These are phyloP conservation scores for Nysson spinosus DNA, from an alignment of 2,888 invertebrate species.

Conservation along the genomic window DNA sequence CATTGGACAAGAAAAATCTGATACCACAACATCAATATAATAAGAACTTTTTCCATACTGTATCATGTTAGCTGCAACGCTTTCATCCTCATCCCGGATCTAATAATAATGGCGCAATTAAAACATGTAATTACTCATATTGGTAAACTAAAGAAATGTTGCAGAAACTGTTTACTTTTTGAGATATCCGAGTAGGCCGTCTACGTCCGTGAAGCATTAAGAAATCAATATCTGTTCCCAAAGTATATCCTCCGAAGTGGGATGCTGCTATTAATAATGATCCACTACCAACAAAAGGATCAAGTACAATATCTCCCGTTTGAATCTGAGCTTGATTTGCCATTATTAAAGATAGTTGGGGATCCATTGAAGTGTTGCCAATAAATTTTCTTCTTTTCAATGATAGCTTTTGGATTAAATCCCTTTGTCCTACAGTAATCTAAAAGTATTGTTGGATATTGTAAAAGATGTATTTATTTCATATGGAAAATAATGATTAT, in stretches of 20 bases:
- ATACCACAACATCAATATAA: slow-evolving; percentile 93
- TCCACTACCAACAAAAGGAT: slow-evolving; percentile 96
- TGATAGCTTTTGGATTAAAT: slow-evolving; percentile 88
- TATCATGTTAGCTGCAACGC: slow-evolving; percentile 90
- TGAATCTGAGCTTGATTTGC: slow-evolving; percentile 92
- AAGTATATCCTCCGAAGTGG: slow-evolving; percentile 90
- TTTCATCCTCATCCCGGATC: slow-evolving; percentile 89
- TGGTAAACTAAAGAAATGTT: no score
- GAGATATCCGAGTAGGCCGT: slow-evolving; percentile 87
- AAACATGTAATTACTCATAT: no score
- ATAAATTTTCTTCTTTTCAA: slow-evolving; percentile 96
- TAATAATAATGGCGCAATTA: no score
- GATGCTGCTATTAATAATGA: slow-evolving; percentile 93
- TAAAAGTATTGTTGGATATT: slow-evolving; percentile 78
- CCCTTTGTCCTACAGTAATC: slow-evolving; percentile 91
- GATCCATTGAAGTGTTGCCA: slow-evolving; percentile 97
- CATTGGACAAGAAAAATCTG: slow-evolving; percentile 92
- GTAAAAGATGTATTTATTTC: no score
- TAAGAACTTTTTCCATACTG: slow-evolving; percentile 89
- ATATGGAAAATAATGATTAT: background rate
- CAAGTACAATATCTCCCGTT: slow-evolving; percentile 87
- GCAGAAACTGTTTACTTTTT: slow-evolving; percentile 82
- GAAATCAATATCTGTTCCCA: slow-evolving; percentile 96
- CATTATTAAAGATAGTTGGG: slow-evolving; percentile 95
- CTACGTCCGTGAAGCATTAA: slow-evolving; percentile 94